Conservation (phyloP, 2,113 vertebrate species). For the Falco punctatus region DNA sequence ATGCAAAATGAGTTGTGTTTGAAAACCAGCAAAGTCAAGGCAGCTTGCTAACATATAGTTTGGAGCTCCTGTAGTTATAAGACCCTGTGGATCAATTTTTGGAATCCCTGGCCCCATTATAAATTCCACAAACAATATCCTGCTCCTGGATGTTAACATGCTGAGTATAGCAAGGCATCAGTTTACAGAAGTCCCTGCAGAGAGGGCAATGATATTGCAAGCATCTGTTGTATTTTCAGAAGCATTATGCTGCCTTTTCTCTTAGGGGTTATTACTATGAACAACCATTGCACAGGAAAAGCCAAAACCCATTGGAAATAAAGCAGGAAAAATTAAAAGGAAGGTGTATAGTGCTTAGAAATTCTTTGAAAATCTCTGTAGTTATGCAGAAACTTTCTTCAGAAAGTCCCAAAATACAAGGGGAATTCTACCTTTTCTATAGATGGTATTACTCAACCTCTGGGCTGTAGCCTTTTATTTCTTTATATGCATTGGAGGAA, state of each 20-base stretch:
- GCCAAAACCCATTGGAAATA: not conserved
- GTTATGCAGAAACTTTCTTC: not conserved
- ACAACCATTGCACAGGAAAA: not conserved
- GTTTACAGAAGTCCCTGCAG: constrained; percentile 6
- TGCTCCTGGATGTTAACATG: constrained; percentile 19
- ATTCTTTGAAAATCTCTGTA: not conserved
- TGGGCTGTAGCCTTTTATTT: not conserved
- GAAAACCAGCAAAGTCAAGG: not conserved
- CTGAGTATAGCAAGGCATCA: constrained; percentile 26
- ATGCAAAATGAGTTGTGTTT: not conserved
- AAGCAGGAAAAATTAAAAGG: not conserved
- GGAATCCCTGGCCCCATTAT: constrained; percentile 6
- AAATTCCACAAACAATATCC: constrained; percentile 29
- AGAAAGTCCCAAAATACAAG: not conserved
- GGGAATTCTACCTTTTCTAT: not conserved
- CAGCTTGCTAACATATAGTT: not conserved
- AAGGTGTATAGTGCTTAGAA: not conserved
- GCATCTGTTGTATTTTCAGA: constrained; percentile 37
- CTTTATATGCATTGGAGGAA: not conserved
- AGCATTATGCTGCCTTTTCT: not conserved
- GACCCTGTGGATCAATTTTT: constrained; percentile 8
- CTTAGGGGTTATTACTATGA: not conserved
- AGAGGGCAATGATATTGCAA: constrained; percentile 32
- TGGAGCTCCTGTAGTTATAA: not conserved
- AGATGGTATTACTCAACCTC: not conserved